A percentile compares a stretch with the other conserved stretches of the same genome.
Evolutionary conservation across 2,113 vertebrate genomes (phyloP).

Genomic region (Cyanocitta stelleri): DNA sequence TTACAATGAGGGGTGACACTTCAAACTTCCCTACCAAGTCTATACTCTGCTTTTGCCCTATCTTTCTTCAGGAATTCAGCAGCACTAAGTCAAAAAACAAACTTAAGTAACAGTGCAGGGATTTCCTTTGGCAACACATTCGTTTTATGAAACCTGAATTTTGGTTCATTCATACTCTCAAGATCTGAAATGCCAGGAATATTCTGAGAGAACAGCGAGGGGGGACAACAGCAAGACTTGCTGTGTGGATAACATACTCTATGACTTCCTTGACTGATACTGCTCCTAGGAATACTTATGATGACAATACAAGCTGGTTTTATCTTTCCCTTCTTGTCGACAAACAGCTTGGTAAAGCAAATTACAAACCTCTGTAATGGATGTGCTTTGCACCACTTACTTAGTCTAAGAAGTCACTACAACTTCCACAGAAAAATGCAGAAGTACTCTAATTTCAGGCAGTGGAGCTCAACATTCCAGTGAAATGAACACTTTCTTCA

Average conservation of each 20-base stretch:
- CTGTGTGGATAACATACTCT: not conserved
- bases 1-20: not conserved
- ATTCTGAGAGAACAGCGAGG: not conserved
- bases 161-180: not conserved
- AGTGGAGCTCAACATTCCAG: not conserved
- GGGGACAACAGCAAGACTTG: not conserved
- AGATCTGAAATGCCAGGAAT: not conserved
- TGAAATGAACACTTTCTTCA: not conserved
- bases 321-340: not conserved
- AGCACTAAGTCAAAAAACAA: not conserved
- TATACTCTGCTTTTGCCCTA: not conserved
- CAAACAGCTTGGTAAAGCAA: not conserved
- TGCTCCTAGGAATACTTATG: not conserved
- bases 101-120: not conserved
- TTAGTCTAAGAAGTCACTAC: not conserved
- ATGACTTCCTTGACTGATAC: not conserved
- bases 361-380: not conserved
- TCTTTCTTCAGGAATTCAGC: not conserved
- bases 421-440: not conserved
- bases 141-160: not conserved
- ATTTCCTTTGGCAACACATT: not conserved
- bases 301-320: not conserved
- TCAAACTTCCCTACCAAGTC: not conserved
- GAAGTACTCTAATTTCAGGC: not conserved
- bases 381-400: not conserved